Percentiles rank a stretch among this genome's conserved stretches.
These are phyloP conservation scores for Sinocyclocheilus rhinocerous DNA, from an alignment of 2,113 vertebrate genomes.

Conservation along the genomic window DNA sequence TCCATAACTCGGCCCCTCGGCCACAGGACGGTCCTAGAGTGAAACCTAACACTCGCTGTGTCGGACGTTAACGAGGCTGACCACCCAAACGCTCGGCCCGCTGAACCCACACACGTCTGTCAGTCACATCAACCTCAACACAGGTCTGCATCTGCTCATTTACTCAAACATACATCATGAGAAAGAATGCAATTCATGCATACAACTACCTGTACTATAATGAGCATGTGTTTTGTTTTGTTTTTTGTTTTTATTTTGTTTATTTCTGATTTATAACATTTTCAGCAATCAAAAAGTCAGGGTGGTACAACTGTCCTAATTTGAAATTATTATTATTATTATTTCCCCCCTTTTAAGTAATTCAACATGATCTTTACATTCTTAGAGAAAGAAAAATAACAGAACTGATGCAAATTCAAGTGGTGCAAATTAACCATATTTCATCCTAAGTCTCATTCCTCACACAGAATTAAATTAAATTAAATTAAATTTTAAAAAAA, in stretches of 20 bases:
- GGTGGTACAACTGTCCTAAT: background rate
- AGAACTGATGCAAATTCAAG: background rate
- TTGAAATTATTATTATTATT: background rate
- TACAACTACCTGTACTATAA: background rate
- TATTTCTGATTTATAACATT: background rate
- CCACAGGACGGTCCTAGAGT: background rate
- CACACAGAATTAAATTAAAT: no score
- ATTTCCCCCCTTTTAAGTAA: background rate
- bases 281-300: background rate
- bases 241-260: background rate
- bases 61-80: conserved; percentile 28
- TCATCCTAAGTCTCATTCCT: background rate
- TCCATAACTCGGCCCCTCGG: background rate
- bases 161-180: background rate
- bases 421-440: background rate
- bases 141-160: background rate
- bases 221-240: background rate
- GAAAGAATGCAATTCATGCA: background rate
- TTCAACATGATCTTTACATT: background rate
- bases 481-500: no score
- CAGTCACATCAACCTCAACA: background rate
- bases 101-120: background rate
- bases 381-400: background rate
- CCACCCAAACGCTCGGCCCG: conserved; percentile 29
- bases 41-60: conserved; percentile 34